Evolutionary conservation across 2,888 invertebrate species (phyloP), one percentile per base, ranked within the genome.

Genomic region (Rhodophaea formosa): DNA sequence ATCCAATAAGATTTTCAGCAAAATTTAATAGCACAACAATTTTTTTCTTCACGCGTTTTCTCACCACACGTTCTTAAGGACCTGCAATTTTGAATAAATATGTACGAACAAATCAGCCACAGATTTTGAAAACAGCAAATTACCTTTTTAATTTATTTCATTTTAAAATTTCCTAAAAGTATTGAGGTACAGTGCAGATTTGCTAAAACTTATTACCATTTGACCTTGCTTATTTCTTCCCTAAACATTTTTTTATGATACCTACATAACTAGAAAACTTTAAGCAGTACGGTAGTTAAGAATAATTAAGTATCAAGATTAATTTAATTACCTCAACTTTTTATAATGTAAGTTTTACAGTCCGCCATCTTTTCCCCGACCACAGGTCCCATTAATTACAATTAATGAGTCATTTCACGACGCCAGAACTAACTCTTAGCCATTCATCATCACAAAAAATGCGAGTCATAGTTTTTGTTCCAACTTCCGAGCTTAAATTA

Each of bases 391-490:
- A 39, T 51, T 51, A 51, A 51, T 51, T 51, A 51, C 35, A 51
- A 51, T 51, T 51, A 51, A 51, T 51, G 51, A 51, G 51, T 35
- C 51, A 51, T 51, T 51, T 51, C 12, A 35, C 17, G 32, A 39
- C 16, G 35, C 32, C 16, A 39, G 51, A 51, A 51, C 51, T 51
- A 51, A 51, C 51, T 35, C 32, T 32, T 35, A 35, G 16, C 35
- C 51, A 51, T 51, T 51, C 51, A 51, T 51, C 51, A 51, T 51
- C 51, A 51, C 35, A 51, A 51, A 39, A 51, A 51, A 51, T 15
- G 15, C 39, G 51, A 51, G 51, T 51, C 39, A 17, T 35, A 51
- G 35, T 51, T 51, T 51, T 51, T 35, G 51, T 51, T 51, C 10
- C 35, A 51, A 17, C 16, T 35, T 35, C 39, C 8, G 35, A 23